Percentiles rank a stretch among this genome's conserved stretches.
phyloP scores from a whole-genome alignment of 2,888 invertebrate genomes.

The Lottia gigantea region DNA sequence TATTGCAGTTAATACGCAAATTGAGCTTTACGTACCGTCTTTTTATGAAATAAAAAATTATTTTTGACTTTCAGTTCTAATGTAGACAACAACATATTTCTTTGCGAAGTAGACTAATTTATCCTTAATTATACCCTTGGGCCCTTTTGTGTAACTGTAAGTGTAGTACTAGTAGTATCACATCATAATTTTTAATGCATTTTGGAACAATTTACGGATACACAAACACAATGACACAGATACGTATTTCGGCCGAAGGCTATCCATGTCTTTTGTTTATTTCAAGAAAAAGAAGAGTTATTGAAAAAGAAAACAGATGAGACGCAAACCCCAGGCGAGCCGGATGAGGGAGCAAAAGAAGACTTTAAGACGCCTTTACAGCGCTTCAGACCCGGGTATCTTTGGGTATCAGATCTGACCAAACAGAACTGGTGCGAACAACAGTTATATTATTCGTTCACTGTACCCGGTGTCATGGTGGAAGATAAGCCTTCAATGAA shows the following conservation, averaged over 20 bases:
- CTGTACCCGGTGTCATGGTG: constrained; percentile 43
- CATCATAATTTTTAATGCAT: too few species aligned
- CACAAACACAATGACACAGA: too few species aligned
- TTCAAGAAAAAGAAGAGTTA: not conserved
- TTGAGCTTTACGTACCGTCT: not conserved
- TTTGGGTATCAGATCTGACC: constrained; percentile 59
- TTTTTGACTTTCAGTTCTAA: too few species aligned
- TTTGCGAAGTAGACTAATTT: too few species aligned
- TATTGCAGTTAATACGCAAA: not conserved
- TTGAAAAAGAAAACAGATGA: not conserved
- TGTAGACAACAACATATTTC: too few species aligned
- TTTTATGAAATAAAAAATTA: too few species aligned
- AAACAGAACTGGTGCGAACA: constrained; percentile 64
- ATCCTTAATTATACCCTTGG: too few species aligned
- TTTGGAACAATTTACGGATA: too few species aligned
- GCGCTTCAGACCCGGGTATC: constrained; percentile 47
- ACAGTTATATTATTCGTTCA: constrained; percentile 54
- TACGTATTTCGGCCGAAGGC: not conserved
- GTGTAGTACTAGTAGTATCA: too few species aligned
- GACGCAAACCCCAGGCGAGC: constrained; percentile 14
- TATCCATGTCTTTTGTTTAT: too few species aligned
- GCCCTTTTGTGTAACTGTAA: too few species aligned
- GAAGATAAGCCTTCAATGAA: constrained; percentile 39
- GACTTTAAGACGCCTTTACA: constrained; percentile 33
- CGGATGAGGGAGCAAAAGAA: constrained; percentile 7